These are phyloP conservation scores for Crambe crambe DNA, from an alignment of 37 sponge, comb jelly and placozoan species.

Conservation along the genomic window DNA sequence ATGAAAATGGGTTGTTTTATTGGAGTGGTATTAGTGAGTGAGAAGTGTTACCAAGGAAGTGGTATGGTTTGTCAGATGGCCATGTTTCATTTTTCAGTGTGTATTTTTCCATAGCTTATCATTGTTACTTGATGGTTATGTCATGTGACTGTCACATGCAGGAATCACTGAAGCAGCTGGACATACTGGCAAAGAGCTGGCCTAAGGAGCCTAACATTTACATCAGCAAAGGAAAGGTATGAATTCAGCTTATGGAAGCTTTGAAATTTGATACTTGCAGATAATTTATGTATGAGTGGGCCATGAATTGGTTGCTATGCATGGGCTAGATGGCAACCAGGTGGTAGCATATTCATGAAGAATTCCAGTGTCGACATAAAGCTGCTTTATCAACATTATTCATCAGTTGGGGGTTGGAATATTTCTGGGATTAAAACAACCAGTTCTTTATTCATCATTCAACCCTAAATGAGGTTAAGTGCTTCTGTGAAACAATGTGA, in stretches of 20 bases:
- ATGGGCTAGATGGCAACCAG: neutral
- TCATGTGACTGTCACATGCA: neutral
- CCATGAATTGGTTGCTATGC: neutral
- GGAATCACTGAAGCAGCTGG: conserved; percentile 81
- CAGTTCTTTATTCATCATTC: no score
- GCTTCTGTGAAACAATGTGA: neutral
- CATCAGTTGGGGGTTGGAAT: neutral
- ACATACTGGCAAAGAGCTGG: conserved; percentile 53
- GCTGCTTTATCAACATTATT: neutral
- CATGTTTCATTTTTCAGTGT: neutral
- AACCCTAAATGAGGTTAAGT: no score
- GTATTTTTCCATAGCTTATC: neutral
- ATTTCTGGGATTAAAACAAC: no score
- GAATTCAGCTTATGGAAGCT: neutral
- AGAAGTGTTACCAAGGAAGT: conserved; percentile 2
- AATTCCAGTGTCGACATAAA: neutral
- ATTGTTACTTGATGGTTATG: neutral
- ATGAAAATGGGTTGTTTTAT: neutral
- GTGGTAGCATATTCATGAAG: neutral
- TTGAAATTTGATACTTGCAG: no score
- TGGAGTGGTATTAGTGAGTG: conserved; percentile 3
- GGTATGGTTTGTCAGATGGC: neutral
- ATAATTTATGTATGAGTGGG: neutral
- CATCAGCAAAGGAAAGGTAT: conserved; percentile 84
- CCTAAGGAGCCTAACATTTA: conserved; percentile 85